Evolutionary conservation across 2,113 vertebrate genomes (phyloP), one percentile per base, ranked within the genome.

Genomic region (Aleadryas rufinucha): DNA sequence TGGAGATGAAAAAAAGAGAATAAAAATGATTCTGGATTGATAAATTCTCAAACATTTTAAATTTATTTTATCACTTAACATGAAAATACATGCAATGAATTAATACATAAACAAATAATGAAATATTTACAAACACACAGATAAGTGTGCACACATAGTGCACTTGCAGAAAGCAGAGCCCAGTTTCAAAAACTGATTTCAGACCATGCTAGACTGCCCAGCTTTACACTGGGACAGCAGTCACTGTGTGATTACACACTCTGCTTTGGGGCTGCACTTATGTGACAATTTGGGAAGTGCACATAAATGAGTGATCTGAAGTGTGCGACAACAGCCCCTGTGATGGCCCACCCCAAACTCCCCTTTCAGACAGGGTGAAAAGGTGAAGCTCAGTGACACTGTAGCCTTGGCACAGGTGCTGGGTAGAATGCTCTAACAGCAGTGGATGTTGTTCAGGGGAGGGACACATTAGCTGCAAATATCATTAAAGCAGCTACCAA

Each of bases 361-460:
- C 37, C 57, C 41, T 49, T 49, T 33, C 3, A 16, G 45, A 16
- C 2, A 26, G 27, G 11, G 13, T 53, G 39, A 54, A n/a, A 63
- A 69, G 37, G 22, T 19, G 59, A 74, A 95, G 44, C 27, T 10
- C 47, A 13, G 35, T 7, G 33, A 31, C 39, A 16, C 7, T 2
- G 7, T 11, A 57, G 27, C 24, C 64, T 61, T 35, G 39, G 52
- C 33, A 26, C 0, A 4, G 23, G 23, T 31, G 16, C 35, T 57
- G 66, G 52, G 50, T 13, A 33, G 39, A 75, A 16, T 0, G 1
- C 37, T 26, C 1, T 8, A 11, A 39, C n/a, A 9, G 10, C 5
- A 2, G 19, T 53, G 59, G 76, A 23, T 53, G 31, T 41, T 16
- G 33, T 33, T 81, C 26, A 20, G 37, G n/a, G 42, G n/a, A 79